Evolutionary conservation across 2,113 vertebrate species (phyloP), one percentile per base, ranked within the genome.

Genomic region (Saguinus midas): DNA sequence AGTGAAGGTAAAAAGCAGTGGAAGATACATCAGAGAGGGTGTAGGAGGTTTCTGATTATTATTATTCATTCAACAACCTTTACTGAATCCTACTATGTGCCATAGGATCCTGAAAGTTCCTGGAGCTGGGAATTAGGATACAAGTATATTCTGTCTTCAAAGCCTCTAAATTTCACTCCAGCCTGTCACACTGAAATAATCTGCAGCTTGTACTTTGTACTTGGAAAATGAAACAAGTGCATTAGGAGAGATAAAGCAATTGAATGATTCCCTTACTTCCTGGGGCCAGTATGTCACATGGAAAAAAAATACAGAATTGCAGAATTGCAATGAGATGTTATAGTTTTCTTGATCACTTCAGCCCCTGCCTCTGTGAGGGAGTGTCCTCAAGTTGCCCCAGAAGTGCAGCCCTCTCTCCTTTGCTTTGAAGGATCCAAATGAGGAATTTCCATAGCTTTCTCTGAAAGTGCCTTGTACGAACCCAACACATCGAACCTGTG

Each of bases 381-480:
- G 52, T 68, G 27, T 17, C 64, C n/a, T 50, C 12, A 81, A 40
- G n/a, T 93, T 91, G 48, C 57, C 43, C 66, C 79, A 72, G 84
- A 96, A 94, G 68, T 73, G 3, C 52, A 37, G 25, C 8, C 57
- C 40, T 73, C n/a, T 87, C 45, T 78, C 50, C 35, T 50, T 32
- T 91, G 40, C 37, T 96, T 86, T 82, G 75, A 80, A 61, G 75
- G 23, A 91, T 55, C 43, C 78, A 52, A 81, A 57, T 79, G 64
- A 82, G 61, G 58, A 79, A 92, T 97, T 79, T 97, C 84, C 40
- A 2, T 50, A 96, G 43, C 76, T 96, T 68, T 81, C 64, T 76
- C 90, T 87, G 83, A 76, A 92, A 90, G 85, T 79, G 27, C 64
- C 45, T 84, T 86, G 43, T 81, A 72, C n/a, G 92, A 78, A 85